Conservation (phyloP, 2,797 vertebrate genomes). For the Luscinia luscinia region DNA sequence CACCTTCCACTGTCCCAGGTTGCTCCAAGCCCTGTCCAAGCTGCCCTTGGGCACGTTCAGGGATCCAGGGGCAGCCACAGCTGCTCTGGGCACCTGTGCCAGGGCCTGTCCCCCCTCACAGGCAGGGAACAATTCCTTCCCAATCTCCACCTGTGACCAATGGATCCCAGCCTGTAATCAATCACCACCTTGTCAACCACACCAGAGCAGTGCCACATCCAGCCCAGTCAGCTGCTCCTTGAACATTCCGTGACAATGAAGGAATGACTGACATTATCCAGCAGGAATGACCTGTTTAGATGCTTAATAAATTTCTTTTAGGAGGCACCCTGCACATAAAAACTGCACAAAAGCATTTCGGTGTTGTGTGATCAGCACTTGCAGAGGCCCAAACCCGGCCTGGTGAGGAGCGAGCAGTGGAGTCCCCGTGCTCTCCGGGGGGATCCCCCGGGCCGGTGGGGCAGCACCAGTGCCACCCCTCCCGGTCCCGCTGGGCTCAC, state of each 20-base stretch:
- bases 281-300: background rate
- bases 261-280: background rate
- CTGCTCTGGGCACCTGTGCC: background rate
- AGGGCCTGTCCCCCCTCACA: accelerated
- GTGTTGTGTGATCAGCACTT: accelerated
- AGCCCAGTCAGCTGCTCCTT: background rate
- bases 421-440: accelerated
- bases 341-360: background rate
- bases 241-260: background rate
- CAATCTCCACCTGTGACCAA: background rate
- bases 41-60: background rate
- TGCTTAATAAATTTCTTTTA: background rate
- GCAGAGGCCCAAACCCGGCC: accelerated
- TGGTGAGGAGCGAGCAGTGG: background rate
- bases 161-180: background rate
- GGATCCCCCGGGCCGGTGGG: background rate
- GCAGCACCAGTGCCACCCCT: background rate
- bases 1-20: accelerated
- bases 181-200: background rate
- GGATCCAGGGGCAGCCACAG: background rate
- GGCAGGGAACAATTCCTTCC: background rate
- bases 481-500: background rate
- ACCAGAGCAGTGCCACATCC: background rate
- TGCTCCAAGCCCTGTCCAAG: accelerated
- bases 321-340: background rate